Conservation (phyloP, 2,797 vertebrate genomes). For the Carapus acus region DNA sequence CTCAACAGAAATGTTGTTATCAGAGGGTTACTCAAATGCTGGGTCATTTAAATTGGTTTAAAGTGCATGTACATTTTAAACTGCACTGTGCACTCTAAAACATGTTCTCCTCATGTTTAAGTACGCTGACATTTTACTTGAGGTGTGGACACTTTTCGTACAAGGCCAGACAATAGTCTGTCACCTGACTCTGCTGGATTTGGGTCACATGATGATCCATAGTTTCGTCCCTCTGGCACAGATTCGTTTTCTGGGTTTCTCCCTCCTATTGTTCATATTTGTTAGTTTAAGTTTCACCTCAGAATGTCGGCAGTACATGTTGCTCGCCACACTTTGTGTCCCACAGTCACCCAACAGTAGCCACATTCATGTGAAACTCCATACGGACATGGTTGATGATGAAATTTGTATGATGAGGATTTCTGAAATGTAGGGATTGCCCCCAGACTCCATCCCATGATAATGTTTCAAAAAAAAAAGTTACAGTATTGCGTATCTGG, state of each 20-base stretch:
- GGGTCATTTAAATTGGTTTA: no score
- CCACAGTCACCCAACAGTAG: conserved; percentile 36
- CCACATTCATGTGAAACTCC: conserved; percentile 14
- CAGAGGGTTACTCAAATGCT: no score
- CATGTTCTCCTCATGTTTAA: background rate
- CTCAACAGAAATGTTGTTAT: no score
- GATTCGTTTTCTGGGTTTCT: conserved; percentile 30
- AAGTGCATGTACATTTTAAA: no score
- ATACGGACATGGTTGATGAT: background rate
- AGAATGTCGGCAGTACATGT: conserved; percentile 8
- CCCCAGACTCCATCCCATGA: no score
- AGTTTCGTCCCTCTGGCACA: conserved; percentile 43
- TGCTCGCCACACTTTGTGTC: conserved; percentile 10
- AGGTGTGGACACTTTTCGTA: conserved; percentile 10
- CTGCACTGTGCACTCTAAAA: background rate
- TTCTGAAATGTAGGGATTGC: background rate
- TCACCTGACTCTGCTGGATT: conserved; percentile 37
- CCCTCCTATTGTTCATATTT: conserved; percentile 21
- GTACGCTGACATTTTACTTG: background rate
- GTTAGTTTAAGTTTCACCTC: conserved; percentile 49
- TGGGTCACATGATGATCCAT: conserved; percentile 5
- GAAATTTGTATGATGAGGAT: background rate
- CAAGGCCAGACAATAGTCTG: conserved; percentile 24
- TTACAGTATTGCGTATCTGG: no score
- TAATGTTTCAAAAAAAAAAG: no score